Evolutionary conservation across 2,888 invertebrate species (phyloP).

Genomic region (Eledone cirrhosa): DNA sequence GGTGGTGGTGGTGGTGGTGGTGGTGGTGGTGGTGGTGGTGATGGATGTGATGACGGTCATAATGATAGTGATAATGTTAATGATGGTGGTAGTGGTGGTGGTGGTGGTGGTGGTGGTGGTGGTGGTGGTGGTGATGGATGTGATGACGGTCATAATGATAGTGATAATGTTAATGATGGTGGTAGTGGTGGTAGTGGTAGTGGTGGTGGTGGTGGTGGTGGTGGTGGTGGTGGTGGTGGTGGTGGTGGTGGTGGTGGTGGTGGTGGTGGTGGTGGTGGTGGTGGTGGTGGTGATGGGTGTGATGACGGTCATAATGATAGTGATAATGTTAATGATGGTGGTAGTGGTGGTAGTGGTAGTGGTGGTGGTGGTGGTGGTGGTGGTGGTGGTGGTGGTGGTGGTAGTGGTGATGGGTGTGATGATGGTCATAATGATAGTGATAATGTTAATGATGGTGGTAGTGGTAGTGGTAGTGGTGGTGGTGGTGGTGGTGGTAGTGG

Average conservation of each 20-base stretch:
- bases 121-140: too few relatives aligned
- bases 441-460: slow-evolving; percentile 25
- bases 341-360: slow-evolving; percentile 20
- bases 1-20: slow-evolving; percentile 26
- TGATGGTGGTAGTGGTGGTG: slow-evolving; percentile 1
- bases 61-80: too few relatives aligned
- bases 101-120: not conserved
- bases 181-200: not conserved
- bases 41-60: too few relatives aligned
- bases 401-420: too few relatives aligned
- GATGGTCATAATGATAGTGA: too few relatives aligned
- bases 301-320: too few relatives aligned
- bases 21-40: slow-evolving; percentile 28
- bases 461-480: slow-evolving; percentile 29
- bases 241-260: slow-evolving; percentile 17
- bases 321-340: not conserved
- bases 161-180: too few relatives aligned
- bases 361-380: slow-evolving; percentile 17
- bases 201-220: slow-evolving; percentile 4
- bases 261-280: slow-evolving; percentile 19
- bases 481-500: slow-evolving; percentile 28
- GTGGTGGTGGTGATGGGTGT: too few relatives aligned
- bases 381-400: slow-evolving; percentile 16
- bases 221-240: slow-evolving; percentile 17
- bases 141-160: too few relatives aligned